Conservation (phyloP, 35 echinoderm and acorn worm genomes). For the Ophiothrix spiculata region DNA sequence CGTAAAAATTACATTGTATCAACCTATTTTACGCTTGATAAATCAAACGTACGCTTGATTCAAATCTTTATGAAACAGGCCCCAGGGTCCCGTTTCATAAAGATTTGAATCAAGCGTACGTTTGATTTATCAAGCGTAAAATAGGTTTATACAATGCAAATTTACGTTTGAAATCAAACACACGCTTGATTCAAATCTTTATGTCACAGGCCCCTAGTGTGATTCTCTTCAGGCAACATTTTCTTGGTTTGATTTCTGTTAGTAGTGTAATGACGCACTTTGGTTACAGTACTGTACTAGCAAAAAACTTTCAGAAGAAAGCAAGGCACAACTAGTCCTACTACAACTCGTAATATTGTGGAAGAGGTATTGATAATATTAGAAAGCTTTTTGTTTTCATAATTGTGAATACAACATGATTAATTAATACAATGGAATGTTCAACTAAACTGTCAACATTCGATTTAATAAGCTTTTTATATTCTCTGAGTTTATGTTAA, state of each 20-base stretch:
- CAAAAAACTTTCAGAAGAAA: constrained; percentile 15
- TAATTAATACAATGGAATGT: constrained; percentile 7
- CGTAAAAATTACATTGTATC: no score
- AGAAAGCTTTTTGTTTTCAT: constrained; percentile 12
- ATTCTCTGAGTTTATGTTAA: constrained; percentile 3
- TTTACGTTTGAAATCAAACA: no score
- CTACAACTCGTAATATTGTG: constrained; percentile 15
- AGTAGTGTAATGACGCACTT: constrained; percentile 8
- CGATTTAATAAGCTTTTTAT: not conserved
- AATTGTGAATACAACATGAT: constrained; percentile 16
- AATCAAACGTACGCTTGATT: no score
- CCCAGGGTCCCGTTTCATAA: no score
- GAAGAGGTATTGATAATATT: constrained; percentile 16
- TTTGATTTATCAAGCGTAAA: no score
- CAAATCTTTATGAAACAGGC: no score
- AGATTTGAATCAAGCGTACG: no score
- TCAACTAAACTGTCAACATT: not conserved
- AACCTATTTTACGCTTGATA: no score
- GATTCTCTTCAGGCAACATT: constrained; percentile 1
- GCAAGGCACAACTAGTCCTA: constrained; percentile 11
- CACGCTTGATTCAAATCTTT: no score
- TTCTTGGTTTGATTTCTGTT: not conserved
- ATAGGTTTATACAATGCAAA: no score
- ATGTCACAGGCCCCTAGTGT: no score
- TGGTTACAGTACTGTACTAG: constrained; percentile 15